Evolutionary conservation across 2,113 vertebrate genomes (phyloP).

Genomic region (Artemisiospiza belli): DNA sequence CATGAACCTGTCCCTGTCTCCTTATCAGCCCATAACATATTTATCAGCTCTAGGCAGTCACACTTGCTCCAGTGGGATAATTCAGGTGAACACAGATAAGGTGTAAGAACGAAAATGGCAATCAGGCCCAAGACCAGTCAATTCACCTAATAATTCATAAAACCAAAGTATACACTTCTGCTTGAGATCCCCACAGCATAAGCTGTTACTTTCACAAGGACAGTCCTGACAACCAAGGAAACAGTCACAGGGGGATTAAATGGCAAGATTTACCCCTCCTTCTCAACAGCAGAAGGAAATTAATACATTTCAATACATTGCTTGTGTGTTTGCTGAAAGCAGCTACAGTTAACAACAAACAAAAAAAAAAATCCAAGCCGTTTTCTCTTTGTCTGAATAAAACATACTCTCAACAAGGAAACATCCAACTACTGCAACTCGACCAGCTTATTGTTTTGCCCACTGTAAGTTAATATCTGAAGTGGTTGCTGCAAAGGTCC

Average conservation of each 20-base stretch:
- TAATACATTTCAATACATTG: neutral
- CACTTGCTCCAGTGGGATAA: neutral
- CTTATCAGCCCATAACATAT: neutral
- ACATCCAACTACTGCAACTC: constrained; percentile 6
- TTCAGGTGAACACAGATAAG: neutral
- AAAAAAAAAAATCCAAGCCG: neutral
- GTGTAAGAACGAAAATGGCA: neutral
- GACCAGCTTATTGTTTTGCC: constrained; percentile 65
- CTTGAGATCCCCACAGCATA: neutral
- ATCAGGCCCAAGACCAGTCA: neutral
- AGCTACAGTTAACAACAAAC: neutral
- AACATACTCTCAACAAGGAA: constrained; percentile 37
- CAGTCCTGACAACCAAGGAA: neutral
- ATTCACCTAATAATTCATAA: neutral
- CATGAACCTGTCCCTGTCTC: neutral
- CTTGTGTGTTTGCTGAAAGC: neutral
- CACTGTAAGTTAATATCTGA: constrained; percentile 63
- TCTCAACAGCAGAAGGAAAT: neutral
- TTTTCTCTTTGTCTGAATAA: constrained; percentile 13
- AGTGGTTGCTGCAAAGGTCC: constrained; percentile 55
- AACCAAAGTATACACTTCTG: neutral
- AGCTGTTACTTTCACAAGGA: neutral
- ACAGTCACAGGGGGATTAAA: neutral
- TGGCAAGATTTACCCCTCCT: neutral
- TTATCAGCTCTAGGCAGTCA: neutral